These are phyloP conservation scores for Ectemnius lituratus DNA, from an alignment of 2,888 invertebrate genomes.

Conservation along the genomic window DNA sequence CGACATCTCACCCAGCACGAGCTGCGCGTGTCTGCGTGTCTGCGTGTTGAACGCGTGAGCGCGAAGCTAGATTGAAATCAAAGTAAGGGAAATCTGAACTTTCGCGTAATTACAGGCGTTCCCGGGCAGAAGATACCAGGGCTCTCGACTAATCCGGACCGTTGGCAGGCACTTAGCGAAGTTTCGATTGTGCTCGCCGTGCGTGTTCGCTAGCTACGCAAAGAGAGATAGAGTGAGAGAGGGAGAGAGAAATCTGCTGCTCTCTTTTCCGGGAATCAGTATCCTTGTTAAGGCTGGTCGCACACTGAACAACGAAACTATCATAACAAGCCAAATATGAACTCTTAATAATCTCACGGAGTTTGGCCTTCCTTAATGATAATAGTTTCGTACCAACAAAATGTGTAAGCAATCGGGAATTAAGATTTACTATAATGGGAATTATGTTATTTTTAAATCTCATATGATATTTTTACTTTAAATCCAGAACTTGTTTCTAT, in stretches of 20 bases:
- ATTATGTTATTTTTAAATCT: too few relatives aligned
- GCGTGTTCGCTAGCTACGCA: constrained; percentile 38
- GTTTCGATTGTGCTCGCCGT: constrained; percentile 69
- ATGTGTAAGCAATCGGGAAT: too few relatives aligned
- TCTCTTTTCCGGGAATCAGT: constrained; percentile 6
- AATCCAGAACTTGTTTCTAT: too few relatives aligned
- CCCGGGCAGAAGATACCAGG: constrained; percentile 37
- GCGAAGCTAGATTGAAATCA: constrained; percentile 49
- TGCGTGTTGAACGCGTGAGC: neutral
- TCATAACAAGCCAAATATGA: too few relatives aligned
- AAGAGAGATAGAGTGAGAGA: too few relatives aligned
- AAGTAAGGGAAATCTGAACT: constrained; percentile 51
- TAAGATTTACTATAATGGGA: too few relatives aligned
- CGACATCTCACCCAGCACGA: constrained; percentile 40
- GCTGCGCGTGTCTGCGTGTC: constrained; percentile 6
- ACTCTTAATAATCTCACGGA: too few relatives aligned
- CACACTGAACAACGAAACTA: too few relatives aligned
- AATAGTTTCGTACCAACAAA: too few relatives aligned
- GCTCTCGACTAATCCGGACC: constrained; percentile 52
- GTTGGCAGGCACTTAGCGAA: constrained; percentile 66
- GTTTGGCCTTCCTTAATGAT: too few relatives aligned
- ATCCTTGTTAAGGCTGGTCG: too few relatives aligned
- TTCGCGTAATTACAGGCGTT: constrained; percentile 54
- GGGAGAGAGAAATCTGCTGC: constrained; percentile 12
- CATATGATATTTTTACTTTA: too few relatives aligned